Evolutionary conservation across 2,888 invertebrate genomes (phyloP).

Genomic region (Cyclophora punctaria): DNA sequence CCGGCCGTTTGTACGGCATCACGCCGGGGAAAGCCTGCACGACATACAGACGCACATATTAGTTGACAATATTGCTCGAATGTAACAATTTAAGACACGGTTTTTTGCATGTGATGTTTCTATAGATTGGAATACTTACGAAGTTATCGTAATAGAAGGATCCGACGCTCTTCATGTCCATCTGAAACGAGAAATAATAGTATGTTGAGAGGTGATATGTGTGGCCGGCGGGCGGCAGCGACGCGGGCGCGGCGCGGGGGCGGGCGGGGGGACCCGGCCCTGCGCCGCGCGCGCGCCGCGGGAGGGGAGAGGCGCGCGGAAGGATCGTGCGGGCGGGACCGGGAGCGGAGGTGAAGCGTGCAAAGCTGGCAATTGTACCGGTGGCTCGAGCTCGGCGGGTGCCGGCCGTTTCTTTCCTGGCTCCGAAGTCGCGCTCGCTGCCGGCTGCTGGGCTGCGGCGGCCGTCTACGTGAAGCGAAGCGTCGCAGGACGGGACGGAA

Average conservation of each 20-base stretch:
- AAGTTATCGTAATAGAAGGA: slow-evolving; percentile 97
- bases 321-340: slow-evolving; percentile 49
- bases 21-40: slow-evolving; percentile 93
- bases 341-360: slow-evolving; percentile 73
- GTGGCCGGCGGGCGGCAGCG: slow-evolving; percentile 42
- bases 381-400: slow-evolving; percentile 81
- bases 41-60: slow-evolving; percentile 1
- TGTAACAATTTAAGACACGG: slow-evolving; percentile 3
- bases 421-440: slow-evolving; percentile 81
- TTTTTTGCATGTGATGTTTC: neutral
- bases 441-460: slow-evolving; percentile 77
- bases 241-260: slow-evolving; percentile 36
- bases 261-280: slow-evolving; percentile 52
- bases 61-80: slow-evolving; percentile 10
- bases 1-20: slow-evolving; percentile 96
- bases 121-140: slow-evolving; percentile 80
- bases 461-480: slow-evolving; percentile 75
- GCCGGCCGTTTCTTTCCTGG: slow-evolving; percentile 95
- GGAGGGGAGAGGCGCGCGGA: slow-evolving; percentile 39
- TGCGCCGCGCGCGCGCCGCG: slow-evolving; percentile 37
- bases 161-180: slow-evolving; percentile 97
- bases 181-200: slow-evolving; percentile 82
- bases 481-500: slow-evolving; percentile 75
- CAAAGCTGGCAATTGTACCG: slow-evolving; percentile 89
- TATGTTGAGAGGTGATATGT: slow-evolving; percentile 51